Evolutionary conservation across 2,113 vertebrate species (phyloP).

Genomic region (Fregetta grallaria): DNA sequence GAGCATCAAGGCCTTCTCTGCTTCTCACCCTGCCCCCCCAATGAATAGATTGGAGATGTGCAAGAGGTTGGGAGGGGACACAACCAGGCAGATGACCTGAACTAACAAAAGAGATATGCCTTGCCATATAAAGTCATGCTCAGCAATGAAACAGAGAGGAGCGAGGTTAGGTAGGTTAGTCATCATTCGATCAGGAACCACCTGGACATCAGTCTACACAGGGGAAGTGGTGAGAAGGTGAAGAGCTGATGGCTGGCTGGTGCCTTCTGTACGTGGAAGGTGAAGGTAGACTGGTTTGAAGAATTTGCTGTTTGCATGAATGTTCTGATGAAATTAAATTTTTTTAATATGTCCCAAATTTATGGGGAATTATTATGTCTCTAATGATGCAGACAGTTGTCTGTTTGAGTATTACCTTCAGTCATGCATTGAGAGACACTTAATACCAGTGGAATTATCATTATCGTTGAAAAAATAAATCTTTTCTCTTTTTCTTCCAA

Average conservation of each 20-base stretch:
- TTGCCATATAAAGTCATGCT: neutral
- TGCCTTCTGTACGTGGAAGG: neutral
- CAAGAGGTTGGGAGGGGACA: neutral
- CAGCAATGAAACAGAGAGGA: neutral
- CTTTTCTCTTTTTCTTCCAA: neutral
- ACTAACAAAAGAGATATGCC: neutral
- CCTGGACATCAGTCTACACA: neutral
- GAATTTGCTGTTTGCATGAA: neutral
- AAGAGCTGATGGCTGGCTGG: neutral
- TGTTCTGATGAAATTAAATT: neutral
- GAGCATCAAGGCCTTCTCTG: neutral
- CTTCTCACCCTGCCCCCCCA: neutral
- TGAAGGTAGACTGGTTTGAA: neutral
- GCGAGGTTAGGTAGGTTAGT: neutral
- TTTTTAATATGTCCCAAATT: neutral
- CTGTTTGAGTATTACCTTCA: constrained; percentile 8
- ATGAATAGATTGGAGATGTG: neutral
- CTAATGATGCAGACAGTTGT: neutral
- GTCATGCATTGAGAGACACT: neutral
- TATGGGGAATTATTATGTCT: neutral
- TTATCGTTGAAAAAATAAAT: constrained; percentile 6
- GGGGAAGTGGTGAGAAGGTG: neutral
- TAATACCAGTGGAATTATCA: neutral
- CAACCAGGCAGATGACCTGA: neutral
- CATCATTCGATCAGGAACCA: neutral